These are phyloP conservation scores for Xanthorhoe spadicearia DNA, from an alignment of 2,888 invertebrate genomes.

Conservation along the genomic window DNA sequence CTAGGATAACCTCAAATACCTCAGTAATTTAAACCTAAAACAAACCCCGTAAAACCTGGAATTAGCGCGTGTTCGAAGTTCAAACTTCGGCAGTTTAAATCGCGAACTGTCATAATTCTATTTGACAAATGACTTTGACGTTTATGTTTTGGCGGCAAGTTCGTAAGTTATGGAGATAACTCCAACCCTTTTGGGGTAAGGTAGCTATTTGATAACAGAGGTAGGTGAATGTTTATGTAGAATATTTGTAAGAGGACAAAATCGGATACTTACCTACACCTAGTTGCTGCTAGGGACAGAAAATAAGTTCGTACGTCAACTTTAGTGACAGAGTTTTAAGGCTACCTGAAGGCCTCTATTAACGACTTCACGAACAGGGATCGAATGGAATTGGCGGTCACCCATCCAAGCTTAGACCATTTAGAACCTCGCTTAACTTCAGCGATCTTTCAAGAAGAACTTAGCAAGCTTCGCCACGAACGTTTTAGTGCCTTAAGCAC, in stretches of 20 bases:
- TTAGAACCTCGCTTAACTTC: too few species aligned
- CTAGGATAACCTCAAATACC: constrained; percentile 10
- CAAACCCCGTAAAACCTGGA: constrained; percentile 26
- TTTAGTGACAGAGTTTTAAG: too few species aligned
- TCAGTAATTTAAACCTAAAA: constrained; percentile 17
- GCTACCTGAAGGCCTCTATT: too few species aligned
- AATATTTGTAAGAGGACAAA: neutral
- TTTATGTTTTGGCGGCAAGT: constrained; percentile 36
- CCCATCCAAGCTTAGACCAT: too few species aligned
- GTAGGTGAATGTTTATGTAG: neutral
- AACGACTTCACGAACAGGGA: too few species aligned
- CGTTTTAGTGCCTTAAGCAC: too few species aligned
- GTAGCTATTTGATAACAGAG: constrained; percentile 1
- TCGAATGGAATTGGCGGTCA: too few species aligned
- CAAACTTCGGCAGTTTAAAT: constrained; percentile 41
- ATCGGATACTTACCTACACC: neutral
- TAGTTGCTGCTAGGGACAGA: too few species aligned
- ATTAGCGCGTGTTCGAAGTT: constrained; percentile 30
- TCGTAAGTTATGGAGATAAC: constrained; percentile 29
- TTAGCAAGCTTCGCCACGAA: too few species aligned
- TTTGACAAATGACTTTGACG: constrained; percentile 42
- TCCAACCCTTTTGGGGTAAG: constrained; percentile 22
- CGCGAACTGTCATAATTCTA: constrained; percentile 41
- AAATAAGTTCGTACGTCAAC: too few species aligned
- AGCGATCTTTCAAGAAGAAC: too few species aligned